Evolutionary conservation across 2,113 vertebrate species (phyloP).

Genomic region (Cryptomyrus ogoouensis): DNA sequence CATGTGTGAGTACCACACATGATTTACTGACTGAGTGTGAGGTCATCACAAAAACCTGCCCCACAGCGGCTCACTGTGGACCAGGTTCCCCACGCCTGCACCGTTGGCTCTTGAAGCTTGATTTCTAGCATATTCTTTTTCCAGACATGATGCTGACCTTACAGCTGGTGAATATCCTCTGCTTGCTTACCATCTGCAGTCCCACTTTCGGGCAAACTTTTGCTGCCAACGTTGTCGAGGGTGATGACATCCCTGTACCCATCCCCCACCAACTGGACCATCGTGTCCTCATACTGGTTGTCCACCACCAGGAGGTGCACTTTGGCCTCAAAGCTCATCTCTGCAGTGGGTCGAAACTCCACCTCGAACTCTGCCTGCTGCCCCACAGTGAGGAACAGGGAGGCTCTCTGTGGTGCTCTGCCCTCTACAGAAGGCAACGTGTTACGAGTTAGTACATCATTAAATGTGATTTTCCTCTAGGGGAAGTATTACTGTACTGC

Average conservation of each 20-base stretch:
- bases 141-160: neutral
- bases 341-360: slow-evolving; percentile 58
- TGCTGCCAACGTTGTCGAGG: slow-evolving; percentile 63
- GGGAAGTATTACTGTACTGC: neutral
- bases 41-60: no score
- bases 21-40: no score
- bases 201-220: slow-evolving; percentile 37
- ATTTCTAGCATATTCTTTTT: neutral
- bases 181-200: slow-evolving; percentile 51
- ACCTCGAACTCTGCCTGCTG: slow-evolving; percentile 65
- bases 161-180: neutral
- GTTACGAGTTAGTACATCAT: slow-evolving; percentile 5
- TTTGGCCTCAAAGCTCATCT: slow-evolving; percentile 50
- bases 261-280: slow-evolving; percentile 66
- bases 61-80: neutral
- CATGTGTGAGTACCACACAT: no score
- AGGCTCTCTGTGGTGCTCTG: slow-evolving; percentile 48
- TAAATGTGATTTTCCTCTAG: neutral
- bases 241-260: slow-evolving; percentile 71
- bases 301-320: slow-evolving; percentile 63
- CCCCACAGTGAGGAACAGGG: slow-evolving; percentile 51
- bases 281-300: slow-evolving; percentile 62
- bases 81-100: no score
- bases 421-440: slow-evolving; percentile 46
- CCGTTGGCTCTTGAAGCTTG: neutral